Evolutionary conservation across 2,797 vertebrate species (phyloP).

Genomic region (Mormyrus proboscirostris): DNA sequence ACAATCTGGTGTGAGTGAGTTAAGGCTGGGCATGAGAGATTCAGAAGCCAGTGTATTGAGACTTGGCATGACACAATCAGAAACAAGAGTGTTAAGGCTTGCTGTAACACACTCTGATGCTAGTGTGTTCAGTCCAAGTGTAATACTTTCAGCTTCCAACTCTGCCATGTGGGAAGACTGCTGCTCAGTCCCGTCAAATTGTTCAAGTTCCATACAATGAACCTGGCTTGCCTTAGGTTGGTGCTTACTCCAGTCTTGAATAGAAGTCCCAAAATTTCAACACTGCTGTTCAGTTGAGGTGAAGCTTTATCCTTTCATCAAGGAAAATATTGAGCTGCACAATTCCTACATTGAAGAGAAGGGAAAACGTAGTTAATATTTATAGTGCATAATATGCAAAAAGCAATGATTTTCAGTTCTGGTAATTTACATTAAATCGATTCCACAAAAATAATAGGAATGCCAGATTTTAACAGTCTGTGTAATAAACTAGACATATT

Average conservation of each 20-base stretch:
- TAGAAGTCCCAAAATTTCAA: neutral
- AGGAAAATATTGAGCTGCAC: conserved; percentile 25
- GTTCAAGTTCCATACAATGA: conserved; percentile 6
- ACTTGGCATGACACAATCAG: conserved; percentile 52
- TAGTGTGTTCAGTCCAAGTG: conserved; percentile 47
- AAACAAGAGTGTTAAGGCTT: conserved; percentile 43
- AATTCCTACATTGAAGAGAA: conserved; percentile 22
- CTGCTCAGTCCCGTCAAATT: conserved; percentile 23
- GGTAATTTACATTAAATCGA: neutral
- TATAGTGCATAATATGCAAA: neutral
- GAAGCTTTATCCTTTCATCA: conserved; percentile 29
- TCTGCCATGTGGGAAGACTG: conserved; percentile 54
- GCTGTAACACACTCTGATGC: conserved; percentile 54
- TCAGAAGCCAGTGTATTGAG: conserved; percentile 48
- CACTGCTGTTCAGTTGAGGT: neutral
- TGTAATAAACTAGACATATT: neutral
- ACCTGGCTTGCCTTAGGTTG: conserved; percentile 19
- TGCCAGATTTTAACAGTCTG: neutral
- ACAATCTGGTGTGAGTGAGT: conserved; percentile 57
- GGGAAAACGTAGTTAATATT: neutral
- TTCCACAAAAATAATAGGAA: neutral
- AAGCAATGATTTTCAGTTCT: neutral
- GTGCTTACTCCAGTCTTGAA: conserved; percentile 17
- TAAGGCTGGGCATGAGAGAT: conserved; percentile 41
- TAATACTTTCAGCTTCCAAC: conserved; percentile 60